Evolutionary conservation across 2,888 invertebrate genomes (phyloP).

Genomic region (Eupithecia insigniata): DNA sequence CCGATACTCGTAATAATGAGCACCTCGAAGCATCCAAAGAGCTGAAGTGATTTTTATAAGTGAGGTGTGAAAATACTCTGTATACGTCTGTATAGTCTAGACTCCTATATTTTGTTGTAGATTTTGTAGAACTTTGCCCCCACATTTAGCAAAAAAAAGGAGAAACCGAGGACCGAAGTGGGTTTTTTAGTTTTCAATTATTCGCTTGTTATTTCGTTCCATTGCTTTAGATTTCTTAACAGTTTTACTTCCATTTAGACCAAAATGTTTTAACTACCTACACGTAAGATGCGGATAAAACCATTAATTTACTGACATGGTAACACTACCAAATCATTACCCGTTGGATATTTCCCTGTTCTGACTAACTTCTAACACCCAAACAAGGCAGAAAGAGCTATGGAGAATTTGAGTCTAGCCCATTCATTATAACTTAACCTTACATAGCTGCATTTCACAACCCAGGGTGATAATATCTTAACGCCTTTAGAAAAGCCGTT

Average conservation of each 20-base stretch:
- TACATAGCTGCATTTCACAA: background rate
- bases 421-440: background rate
- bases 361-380: background rate
- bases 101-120: too few relatives aligned
- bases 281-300: background rate
- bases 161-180: too few relatives aligned
- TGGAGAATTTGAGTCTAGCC: background rate
- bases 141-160: too few relatives aligned
- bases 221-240: background rate
- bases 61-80: too few relatives aligned
- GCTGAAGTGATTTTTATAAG: too few relatives aligned
- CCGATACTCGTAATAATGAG: too few relatives aligned
- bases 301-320: background rate
- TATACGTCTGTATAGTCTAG: too few relatives aligned
- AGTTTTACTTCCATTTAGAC: background rate
- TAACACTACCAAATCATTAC: background rate
- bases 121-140: too few relatives aligned
- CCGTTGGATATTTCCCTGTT: background rate
- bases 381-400: background rate
- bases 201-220: background rate
- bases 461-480: background rate
- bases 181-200: too few relatives aligned
- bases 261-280: background rate
- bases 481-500: background rate
- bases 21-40: too few relatives aligned